A percentile compares a stretch with the other conserved stretches of the same genome.
These are phyloP conservation scores for Syngnathoides biaculeatus DNA, from an alignment of 2,113 vertebrate species.

Conservation along the genomic window DNA sequence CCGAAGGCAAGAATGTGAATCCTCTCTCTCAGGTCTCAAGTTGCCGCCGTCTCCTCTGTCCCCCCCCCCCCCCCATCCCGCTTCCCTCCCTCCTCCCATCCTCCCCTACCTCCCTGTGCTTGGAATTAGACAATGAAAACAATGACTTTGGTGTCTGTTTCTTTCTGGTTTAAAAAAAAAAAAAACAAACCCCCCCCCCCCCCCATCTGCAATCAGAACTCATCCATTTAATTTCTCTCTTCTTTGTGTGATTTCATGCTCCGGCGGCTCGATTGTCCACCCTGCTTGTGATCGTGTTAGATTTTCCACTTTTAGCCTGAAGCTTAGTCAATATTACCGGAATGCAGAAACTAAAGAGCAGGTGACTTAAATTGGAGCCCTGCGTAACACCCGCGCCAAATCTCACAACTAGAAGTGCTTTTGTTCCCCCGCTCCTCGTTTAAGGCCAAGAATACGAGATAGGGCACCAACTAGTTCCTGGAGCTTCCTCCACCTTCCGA, in stretches of 20 bases:
- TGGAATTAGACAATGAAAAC: slow-evolving; percentile 71
- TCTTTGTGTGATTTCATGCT: slow-evolving; percentile 68
- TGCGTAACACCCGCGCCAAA: background rate
- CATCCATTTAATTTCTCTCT: slow-evolving; percentile 3
- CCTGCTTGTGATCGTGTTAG: slow-evolving; percentile 60
- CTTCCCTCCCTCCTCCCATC: slow-evolving; percentile 25
- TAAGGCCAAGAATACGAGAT: slow-evolving; percentile 18
- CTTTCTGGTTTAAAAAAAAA: slow-evolving; percentile 42
- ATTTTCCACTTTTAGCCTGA: background rate
- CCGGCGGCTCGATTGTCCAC: slow-evolving; percentile 65
- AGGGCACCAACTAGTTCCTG: slow-evolving; percentile 25
- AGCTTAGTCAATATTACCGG: too few species aligned
- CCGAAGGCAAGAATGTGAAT: slow-evolving; percentile 45
- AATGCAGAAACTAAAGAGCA: background rate
- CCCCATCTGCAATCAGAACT: slow-evolving; percentile 11
- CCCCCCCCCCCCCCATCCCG: slow-evolving; percentile 30
- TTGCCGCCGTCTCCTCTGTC: slow-evolving; percentile 27
- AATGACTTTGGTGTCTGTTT: slow-evolving; percentile 71
- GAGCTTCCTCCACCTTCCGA: too few species aligned
- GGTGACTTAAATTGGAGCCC: background rate
- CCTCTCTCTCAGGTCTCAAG: slow-evolving; percentile 37
- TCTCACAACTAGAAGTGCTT: background rate
- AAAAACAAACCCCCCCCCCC: slow-evolving; percentile 35
- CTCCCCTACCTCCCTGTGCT: slow-evolving; percentile 47
- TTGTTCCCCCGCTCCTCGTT: background rate